Conservation (phyloP, 1,140 invertebrate species). For the Drosophila simulans region DNA sequence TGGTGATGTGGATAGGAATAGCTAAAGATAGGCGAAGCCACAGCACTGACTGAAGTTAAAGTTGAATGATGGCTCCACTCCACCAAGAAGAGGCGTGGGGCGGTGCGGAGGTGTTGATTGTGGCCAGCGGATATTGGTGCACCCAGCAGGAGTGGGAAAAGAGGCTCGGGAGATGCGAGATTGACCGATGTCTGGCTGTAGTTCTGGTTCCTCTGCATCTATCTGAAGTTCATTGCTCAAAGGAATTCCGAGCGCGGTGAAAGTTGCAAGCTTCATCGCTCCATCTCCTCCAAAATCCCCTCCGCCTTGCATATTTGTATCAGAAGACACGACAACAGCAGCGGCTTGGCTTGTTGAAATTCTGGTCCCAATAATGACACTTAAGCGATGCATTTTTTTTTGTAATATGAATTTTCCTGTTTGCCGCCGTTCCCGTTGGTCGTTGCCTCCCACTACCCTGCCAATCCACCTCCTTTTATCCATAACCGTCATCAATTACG, state of each 20-base stretch:
- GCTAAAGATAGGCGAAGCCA: slow-evolving; percentile 53
- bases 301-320: slow-evolving; percentile 20
- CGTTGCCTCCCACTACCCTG: slow-evolving; percentile 26
- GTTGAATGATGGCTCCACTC: slow-evolving; percentile 71
- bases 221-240: slow-evolving; percentile 37
- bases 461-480: background rate
- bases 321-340: slow-evolving; percentile 53
- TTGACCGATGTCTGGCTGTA: slow-evolving; percentile 69
- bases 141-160: background rate
- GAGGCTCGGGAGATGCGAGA: slow-evolving; percentile 25
- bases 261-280: slow-evolving; percentile 69
- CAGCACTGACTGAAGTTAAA: slow-evolving; percentile 39
- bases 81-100: slow-evolving; percentile 34
- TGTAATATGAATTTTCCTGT: slow-evolving; percentile 81
- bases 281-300: slow-evolving; percentile 22
- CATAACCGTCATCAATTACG: slow-evolving; percentile 61
- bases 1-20: slow-evolving; percentile 7
- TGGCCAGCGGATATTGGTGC: slow-evolving; percentile 69
- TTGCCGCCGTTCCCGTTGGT: slow-evolving; percentile 46
- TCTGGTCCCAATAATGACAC: slow-evolving; percentile 81
- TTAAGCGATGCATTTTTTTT: slow-evolving; percentile 81
- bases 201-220: slow-evolving; percentile 28
- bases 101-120: slow-evolving; percentile 69
- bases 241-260: slow-evolving; percentile 73
- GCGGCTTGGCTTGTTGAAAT: slow-evolving; percentile 66